These are phyloP conservation scores for Phyllotis vaccarum DNA, from an alignment of 2,797 vertebrate genomes.

Conservation along the genomic window DNA sequence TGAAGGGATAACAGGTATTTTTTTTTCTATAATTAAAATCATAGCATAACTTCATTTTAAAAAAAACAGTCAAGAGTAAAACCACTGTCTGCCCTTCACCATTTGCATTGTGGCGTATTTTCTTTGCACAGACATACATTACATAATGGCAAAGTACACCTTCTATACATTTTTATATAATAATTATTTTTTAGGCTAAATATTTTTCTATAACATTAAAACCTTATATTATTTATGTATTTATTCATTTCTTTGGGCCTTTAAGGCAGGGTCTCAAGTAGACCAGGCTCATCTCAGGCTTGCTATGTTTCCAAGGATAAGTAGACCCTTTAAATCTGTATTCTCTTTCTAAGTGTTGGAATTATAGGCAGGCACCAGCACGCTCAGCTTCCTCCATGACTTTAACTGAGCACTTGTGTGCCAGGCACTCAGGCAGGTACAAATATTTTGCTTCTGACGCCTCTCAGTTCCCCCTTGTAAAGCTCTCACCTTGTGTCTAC, in stretches of 20 bases:
- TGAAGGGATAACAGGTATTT: background rate
- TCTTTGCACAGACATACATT: slow-evolving; percentile 30
- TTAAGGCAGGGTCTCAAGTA: background rate
- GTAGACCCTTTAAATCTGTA: background rate
- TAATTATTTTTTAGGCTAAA: background rate
- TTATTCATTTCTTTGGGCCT: background rate
- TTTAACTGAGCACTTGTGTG: background rate
- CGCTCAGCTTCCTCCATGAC: background rate
- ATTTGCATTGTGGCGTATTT: slow-evolving; percentile 43
- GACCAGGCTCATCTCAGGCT: background rate
- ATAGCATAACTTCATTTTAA: background rate
- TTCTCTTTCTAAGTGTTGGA: background rate
- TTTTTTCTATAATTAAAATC: slow-evolving; percentile 26
- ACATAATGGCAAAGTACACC: background rate
- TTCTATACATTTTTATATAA: slow-evolving; percentile 40
- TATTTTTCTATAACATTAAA: background rate
- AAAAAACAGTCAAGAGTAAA: slow-evolving; percentile 51
- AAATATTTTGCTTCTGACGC: background rate
- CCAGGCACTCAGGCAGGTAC: background rate
- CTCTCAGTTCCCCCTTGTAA: background rate
- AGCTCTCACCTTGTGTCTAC: background rate
- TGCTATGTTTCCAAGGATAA: background rate
- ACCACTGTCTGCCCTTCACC: background rate
- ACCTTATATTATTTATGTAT: background rate
- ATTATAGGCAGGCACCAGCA: background rate